Base-by-base conservation (phyloP, 1,140 invertebrate genomes). In the Mycetomoellerius zeteki region DNA sequence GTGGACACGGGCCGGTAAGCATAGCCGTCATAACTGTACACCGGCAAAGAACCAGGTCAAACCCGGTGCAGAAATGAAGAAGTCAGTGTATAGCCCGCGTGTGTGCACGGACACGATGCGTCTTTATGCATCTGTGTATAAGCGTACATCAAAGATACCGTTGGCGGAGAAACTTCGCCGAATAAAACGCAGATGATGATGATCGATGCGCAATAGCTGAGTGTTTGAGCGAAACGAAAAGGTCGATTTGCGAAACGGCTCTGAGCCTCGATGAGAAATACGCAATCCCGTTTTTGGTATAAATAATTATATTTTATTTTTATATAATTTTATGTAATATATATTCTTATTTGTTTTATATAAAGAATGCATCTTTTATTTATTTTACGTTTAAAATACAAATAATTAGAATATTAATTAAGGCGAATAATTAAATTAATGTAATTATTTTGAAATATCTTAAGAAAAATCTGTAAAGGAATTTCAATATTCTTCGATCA, bases 1-100 rank as follows among this genome's bases (percentile, higher is more conserved):
- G 91, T 92, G 82, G 50, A 78, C 58, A 62, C 85, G 27, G 50
- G 3, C 27, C 27, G 88, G 37, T 90, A 80, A 84, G 56, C 78
- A 78, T 87, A 90, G 62, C 58, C 72, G 30, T 87, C 85, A 65
- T 89, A 81, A 89, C 76, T 82, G 50, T 54, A 50, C 21, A 27
- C 54, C 27, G 3, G 43, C 58, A 47, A 50, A 19, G 69, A 87
- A 69, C 21, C 69, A 50, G 80, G 80, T 84, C 80, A 84, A 75
- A 47, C 67, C 21, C 65, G 78, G 54, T 27, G 33, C 50, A 72
- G 78, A 85, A 82, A 82, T 33, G 65, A 33, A 43, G 65, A 58
- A 50, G 72, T 37, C 72, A 16, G 6, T 33, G 77, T 43, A 1
- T 58, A 24, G 14, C n/a, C 6, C 52, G 21, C 37, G 75, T 14